Evolutionary conservation across 2,888 invertebrate genomes (phyloP).

Genomic region (Thymelicus lineola): DNA sequence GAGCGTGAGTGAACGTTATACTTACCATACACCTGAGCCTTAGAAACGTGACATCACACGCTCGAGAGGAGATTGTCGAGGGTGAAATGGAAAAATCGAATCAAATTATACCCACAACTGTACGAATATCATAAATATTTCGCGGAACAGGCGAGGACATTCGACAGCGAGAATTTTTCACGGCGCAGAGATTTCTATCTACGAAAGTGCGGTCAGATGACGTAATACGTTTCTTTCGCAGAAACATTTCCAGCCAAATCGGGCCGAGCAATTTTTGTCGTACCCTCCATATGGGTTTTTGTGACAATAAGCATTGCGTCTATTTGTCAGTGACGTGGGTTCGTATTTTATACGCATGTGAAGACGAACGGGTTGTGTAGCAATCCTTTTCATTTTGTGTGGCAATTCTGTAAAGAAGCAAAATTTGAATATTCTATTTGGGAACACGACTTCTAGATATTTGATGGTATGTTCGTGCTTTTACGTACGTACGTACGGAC

Average conservation of each 20-base stretch:
- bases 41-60: slow-evolving; percentile 23
- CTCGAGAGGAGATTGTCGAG: slow-evolving; percentile 9
- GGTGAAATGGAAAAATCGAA: slow-evolving; percentile 34
- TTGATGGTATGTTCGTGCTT: not conserved
- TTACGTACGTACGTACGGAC: no score
- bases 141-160: slow-evolving; percentile 22
- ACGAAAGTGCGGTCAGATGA: slow-evolving; percentile 35
- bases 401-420: slow-evolving; percentile 7
- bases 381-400: slow-evolving; percentile 7
- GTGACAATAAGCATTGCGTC: slow-evolving; percentile 37
- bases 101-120: slow-evolving; percentile 30
- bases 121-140: slow-evolving; percentile 33
- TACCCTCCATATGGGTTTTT: slow-evolving; percentile 39
- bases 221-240: slow-evolving; percentile 33
- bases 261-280: slow-evolving; percentile 31
- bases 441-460: not conserved
- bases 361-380: not conserved
- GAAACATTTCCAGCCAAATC: slow-evolving; percentile 31
- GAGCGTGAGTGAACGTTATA: not conserved
- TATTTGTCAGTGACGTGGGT: slow-evolving; percentile 36
- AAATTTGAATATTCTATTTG: slow-evolving; percentile 3
- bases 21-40: slow-evolving; percentile 19
- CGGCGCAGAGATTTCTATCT: slow-evolving; percentile 30
- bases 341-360: not conserved
- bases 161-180: slow-evolving; percentile 26